Conservation (phyloP, 2,888 invertebrate genomes). For the Heliconius hortense region DNA sequence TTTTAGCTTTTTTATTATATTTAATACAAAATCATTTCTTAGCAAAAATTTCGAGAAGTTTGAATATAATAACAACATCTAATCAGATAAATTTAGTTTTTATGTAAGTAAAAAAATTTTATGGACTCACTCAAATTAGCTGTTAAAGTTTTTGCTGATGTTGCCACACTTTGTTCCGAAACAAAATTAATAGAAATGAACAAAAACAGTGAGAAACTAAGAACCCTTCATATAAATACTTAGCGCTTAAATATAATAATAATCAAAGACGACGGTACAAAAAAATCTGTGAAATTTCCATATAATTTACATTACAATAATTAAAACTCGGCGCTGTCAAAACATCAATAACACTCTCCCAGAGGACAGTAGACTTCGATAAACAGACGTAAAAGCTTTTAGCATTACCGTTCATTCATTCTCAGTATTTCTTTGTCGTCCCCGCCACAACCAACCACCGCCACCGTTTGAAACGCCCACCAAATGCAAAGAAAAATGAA, state of each 20-base stretch:
- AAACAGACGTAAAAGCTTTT: constrained; percentile 76
- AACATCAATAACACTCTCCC: constrained; percentile 76
- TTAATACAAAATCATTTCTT: too few species aligned
- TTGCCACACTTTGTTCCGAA: too few species aligned
- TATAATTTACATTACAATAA: constrained; percentile 40
- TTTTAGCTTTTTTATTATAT: too few species aligned
- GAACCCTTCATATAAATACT: background rate
- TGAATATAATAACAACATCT: too few species aligned
- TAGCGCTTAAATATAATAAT: background rate
- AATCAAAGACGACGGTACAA: background rate
- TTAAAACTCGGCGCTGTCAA: constrained; percentile 59
- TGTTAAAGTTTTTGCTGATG: too few species aligned
- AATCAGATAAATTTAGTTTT: too few species aligned
- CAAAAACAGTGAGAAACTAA: background rate
- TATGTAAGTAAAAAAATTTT: too few species aligned
- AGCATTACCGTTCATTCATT: constrained; percentile 78
- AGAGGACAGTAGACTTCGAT: constrained; percentile 63
- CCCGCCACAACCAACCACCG: constrained; percentile 52
- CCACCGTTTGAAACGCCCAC: constrained; percentile 60
- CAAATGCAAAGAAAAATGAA: constrained; percentile 60
- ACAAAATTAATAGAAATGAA: too few species aligned
- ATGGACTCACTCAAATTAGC: too few species aligned
- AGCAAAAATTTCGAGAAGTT: too few species aligned
- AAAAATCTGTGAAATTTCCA: constrained; percentile 19
- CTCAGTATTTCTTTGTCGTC: constrained; percentile 71